Percentiles rank a stretch among this genome's conserved stretches.
Conservation (phyloP, 2,113 vertebrate genomes). For the Anser cygnoides region DNA sequence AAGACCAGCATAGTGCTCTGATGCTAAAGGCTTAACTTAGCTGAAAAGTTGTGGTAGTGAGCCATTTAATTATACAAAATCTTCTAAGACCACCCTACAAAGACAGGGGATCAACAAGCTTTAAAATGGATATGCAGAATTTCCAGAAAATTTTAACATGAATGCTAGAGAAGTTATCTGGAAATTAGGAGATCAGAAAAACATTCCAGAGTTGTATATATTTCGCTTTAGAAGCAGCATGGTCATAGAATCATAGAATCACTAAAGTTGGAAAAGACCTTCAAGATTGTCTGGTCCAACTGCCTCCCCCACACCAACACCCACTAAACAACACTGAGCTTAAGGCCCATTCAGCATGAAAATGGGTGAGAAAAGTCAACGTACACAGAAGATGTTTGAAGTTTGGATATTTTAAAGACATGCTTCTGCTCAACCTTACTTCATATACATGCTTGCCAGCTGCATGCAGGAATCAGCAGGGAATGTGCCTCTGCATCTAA, state of each 20-base stretch:
- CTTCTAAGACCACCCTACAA: neutral
- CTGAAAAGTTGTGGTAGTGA: neutral
- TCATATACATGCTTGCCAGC: neutral
- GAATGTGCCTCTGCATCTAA: neutral
- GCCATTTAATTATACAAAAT: neutral
- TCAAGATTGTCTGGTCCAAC: too few species aligned
- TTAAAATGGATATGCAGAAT: neutral
- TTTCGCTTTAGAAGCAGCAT: neutral
- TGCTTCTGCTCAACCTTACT: neutral
- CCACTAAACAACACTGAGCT: neutral
- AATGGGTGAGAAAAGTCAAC: neutral
- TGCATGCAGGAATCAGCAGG: neutral
- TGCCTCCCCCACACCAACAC: too few species aligned
- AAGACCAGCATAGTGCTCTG: neutral
- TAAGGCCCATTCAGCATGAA: neutral
- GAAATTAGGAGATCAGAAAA: neutral
- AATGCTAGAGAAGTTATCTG: neutral
- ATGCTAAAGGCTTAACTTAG: neutral
- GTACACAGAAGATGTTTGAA: neutral
- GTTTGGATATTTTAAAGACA: neutral
- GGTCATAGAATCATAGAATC: too few species aligned
- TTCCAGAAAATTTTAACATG: neutral
- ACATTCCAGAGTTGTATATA: neutral
- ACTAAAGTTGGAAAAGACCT: too few species aligned
- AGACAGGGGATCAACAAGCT: neutral